Conservation (phyloP, 2,888 invertebrate species). For the Eulithis testata region DNA sequence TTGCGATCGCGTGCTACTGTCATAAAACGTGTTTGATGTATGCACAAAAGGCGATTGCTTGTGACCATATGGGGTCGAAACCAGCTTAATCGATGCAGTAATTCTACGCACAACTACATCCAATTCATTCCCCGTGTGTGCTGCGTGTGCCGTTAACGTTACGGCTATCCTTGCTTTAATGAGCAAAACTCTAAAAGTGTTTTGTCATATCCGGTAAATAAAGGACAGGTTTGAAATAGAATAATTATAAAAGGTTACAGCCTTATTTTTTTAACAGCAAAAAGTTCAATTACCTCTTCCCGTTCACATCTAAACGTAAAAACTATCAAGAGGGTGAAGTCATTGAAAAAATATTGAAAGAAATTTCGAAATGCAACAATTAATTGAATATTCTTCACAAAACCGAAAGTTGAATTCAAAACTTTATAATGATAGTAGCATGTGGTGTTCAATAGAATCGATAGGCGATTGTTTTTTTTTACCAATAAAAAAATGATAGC, state of each 20-base stretch:
- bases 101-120: slow-evolving; percentile 20
- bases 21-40: neutral
- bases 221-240: slow-evolving; percentile 33
- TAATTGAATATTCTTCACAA: slow-evolving; percentile 69
- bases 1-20: neutral
- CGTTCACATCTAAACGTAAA: slow-evolving; percentile 57
- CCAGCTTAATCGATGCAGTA: slow-evolving; percentile 36
- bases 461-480: slow-evolving; percentile 49
- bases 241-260: slow-evolving; percentile 50
- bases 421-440: slow-evolving; percentile 63
- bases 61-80: neutral
- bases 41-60: neutral
- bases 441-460: slow-evolving; percentile 65
- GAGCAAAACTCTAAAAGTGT: slow-evolving; percentile 37
- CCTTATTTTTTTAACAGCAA: slow-evolving; percentile 47
- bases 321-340: slow-evolving; percentile 34
- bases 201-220: slow-evolving; percentile 40
- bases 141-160: slow-evolving; percentile 29
- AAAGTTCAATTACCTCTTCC: slow-evolving; percentile 47
- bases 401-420: slow-evolving; percentile 62
- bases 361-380: slow-evolving; percentile 54
- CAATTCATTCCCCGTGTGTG: slow-evolving; percentile 20
- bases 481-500: slow-evolving; percentile 11
- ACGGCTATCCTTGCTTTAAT: slow-evolving; percentile 38
- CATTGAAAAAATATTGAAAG: slow-evolving; percentile 46